Evolutionary conservation across 2,888 invertebrate species (phyloP), one percentile per base, ranked within the genome.

Genomic region (Andrena flavipes): DNA sequence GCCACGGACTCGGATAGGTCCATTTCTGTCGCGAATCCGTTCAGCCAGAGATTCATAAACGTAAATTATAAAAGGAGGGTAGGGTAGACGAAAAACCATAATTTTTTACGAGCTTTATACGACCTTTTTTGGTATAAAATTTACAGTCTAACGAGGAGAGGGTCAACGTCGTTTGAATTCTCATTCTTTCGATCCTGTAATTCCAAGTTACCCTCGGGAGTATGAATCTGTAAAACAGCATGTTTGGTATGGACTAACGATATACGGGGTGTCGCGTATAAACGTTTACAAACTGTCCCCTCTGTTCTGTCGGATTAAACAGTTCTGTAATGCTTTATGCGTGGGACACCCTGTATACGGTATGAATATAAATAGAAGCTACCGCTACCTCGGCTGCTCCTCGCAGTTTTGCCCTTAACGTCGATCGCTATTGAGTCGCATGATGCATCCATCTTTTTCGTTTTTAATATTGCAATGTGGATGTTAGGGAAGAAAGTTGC

Each of bases 151-250:
- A n/a, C 35, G 20, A 42, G 35, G 62, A 13, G n/a, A 42, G 35
- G 30, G 70, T 35, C 16, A 54, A 62, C 63, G 20, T 20, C 33
- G 2, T 16, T 49, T 35, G 10, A 23, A 59, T 35, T 29, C 3
- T 1, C 49, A 54, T 42, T 67, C 13, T 71, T 16, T 29, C 20
- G 42, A 70, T 78, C 56, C 10, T 16, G 16, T 26, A n/a, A 63
- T 7, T 35, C 26, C 26, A 10, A 35, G 20, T 64, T 73, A 81
- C 26, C 69, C 81, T 70, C 74, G 74, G 26, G 70, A 26, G 59
- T 82, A 82, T 13, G 81, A 65, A 74, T 82, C 81, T 82, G 65
- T 60, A 82, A 54, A 80, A 68, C 26, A 74, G 35, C 69, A 80
- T 49, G 60, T 51, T 23, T 60, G 8, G n/a, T 26, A n/a, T 30